A percentile compares a stretch with the other conserved stretches of the same genome.
Conservation (phyloP, 2,113 vertebrate species). For the Coptodon bakossiorum region DNA sequence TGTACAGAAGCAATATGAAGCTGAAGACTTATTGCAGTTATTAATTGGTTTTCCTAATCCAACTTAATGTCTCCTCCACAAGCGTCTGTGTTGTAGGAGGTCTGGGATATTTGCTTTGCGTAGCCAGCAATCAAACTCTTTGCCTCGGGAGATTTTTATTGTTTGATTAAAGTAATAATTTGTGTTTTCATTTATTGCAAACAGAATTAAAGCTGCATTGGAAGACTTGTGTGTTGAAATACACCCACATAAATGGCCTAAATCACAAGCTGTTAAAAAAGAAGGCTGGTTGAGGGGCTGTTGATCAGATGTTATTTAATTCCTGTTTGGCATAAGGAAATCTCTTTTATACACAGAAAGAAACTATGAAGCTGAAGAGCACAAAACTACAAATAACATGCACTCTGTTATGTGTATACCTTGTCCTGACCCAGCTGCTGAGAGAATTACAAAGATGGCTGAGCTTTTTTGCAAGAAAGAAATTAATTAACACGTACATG, state of each 20-base stretch:
- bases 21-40: neutral
- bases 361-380: neutral
- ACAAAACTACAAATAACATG: neutral
- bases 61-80: neutral
- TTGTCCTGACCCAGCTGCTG: neutral
- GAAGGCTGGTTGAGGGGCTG: neutral
- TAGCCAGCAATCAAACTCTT: neutral
- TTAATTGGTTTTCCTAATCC: neutral
- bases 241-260: neutral
- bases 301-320: neutral
- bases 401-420: neutral
- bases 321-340: neutral
- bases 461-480: neutral
- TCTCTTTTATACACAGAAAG: neutral
- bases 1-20: neutral
- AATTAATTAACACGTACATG: neutral
- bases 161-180: constrained; percentile 14
- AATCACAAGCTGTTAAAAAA: neutral
- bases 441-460: neutral
- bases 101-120: neutral
- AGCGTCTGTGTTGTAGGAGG: neutral
- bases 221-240: neutral
- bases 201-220: constrained; percentile 18
- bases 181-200: constrained; percentile 27
- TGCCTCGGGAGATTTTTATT: neutral